phyloP scores from a whole-genome alignment of 2,888 invertebrate species.

The Eupithecia dodoneata region DNA sequence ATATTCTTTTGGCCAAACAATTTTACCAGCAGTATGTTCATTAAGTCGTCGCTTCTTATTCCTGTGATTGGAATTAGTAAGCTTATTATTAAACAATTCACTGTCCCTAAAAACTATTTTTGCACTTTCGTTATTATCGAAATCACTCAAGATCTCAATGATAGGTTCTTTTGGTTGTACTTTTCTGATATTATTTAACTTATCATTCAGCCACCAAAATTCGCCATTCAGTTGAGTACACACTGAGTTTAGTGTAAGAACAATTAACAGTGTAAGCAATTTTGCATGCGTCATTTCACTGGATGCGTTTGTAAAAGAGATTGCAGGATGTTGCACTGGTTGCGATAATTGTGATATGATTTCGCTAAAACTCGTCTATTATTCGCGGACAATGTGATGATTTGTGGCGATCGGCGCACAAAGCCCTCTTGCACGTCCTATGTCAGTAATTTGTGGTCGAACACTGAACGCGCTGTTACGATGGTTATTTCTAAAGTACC shows the following conservation, averaged over 20 bases:
- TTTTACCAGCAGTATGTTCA: conserved; percentile 43
- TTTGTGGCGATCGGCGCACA: conserved; percentile 53
- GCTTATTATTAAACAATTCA: conserved; percentile 39
- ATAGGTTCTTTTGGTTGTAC: conserved; percentile 56
- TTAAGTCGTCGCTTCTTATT: conserved; percentile 41
- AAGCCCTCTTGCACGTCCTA: conserved; percentile 57
- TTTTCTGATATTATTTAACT: conserved; percentile 58
- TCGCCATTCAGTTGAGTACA: conserved; percentile 69
- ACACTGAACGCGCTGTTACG: conserved; percentile 49
- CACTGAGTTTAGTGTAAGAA: conserved; percentile 53
- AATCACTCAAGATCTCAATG: conserved; percentile 65
- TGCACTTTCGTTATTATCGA: conserved; percentile 70
- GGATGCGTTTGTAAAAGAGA: conserved; percentile 54
- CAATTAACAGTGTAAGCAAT: conserved; percentile 57
- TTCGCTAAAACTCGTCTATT: conserved; percentile 64
- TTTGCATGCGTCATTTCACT: conserved; percentile 43
- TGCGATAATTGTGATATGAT: conserved; percentile 63
- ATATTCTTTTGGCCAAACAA: conserved; percentile 45
- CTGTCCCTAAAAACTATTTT: conserved; percentile 67
- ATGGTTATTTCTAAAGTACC: conserved; percentile 32
- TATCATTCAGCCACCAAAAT: conserved; percentile 76
- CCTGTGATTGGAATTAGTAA: conserved; percentile 29
- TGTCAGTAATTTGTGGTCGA: conserved; percentile 51
- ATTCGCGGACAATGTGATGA: conserved; percentile 65
- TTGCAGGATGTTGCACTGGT: conserved; percentile 70